Percentiles rank a stretch among this genome's conserved stretches.
Conservation (phyloP, 37 sponge, comb jelly and placozoan species). For the Eunapius fragilis region DNA sequence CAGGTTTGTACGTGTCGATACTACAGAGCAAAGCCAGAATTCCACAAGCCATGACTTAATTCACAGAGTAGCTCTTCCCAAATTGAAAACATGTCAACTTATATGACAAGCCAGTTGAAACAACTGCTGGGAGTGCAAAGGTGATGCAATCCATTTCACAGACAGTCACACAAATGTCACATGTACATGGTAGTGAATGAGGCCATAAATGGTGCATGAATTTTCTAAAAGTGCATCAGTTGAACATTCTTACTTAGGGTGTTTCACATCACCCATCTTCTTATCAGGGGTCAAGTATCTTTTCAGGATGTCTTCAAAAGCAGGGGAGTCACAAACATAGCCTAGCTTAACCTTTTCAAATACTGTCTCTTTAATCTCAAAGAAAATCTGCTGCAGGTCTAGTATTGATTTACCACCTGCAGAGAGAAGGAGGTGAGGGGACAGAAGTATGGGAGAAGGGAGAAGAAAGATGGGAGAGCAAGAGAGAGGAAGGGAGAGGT, state of each 20-base stretch:
- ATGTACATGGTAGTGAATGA: not conserved
- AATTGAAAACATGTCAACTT: too few relatives aligned
- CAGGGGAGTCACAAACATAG: not conserved
- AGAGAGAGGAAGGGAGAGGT: not conserved
- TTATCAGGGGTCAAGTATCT: slow-evolving; percentile 7
- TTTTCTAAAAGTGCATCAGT: not conserved
- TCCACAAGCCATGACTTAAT: too few relatives aligned
- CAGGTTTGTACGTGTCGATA: too few relatives aligned
- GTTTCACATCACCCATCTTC: slow-evolving; percentile 15
- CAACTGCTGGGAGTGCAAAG: too few relatives aligned
- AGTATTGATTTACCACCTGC: not conserved
- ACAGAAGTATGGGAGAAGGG: not conserved
- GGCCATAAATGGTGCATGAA: not conserved
- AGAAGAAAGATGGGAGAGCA: not conserved
- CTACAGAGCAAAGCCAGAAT: too few relatives aligned
- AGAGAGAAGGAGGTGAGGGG: not conserved
- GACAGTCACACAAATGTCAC: not conserved
- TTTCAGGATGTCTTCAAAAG: slow-evolving; percentile 6
- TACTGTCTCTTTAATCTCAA: slow-evolving; percentile 20
- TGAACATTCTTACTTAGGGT: slow-evolving; percentile 15
- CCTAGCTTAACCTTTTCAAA: slow-evolving; percentile 24
- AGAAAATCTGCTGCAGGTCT: slow-evolving; percentile 27
- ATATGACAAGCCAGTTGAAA: too few relatives aligned
- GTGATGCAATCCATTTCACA: too few relatives aligned
- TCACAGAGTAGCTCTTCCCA: too few relatives aligned